Percentiles rank a stretch among this genome's conserved stretches.
phyloP scores from a whole-genome alignment of 2,888 invertebrate species.

The Phortica magna region DNA sequence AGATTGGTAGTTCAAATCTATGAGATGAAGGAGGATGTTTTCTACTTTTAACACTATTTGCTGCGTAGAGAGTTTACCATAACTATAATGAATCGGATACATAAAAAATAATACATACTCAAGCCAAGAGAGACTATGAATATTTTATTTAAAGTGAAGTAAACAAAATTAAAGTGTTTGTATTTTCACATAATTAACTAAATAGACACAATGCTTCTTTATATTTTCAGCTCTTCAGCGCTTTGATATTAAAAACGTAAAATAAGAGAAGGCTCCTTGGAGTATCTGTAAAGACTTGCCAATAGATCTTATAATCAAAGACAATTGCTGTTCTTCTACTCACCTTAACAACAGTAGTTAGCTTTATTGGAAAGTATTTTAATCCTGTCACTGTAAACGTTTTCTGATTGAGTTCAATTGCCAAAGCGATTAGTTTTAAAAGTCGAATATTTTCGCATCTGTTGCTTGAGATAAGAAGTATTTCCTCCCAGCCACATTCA shows the following conservation, averaged over 20 bases:
- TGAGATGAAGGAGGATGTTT: too few species aligned
- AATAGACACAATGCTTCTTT: too few species aligned
- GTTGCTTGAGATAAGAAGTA: not conserved
- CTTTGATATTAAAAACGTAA: slow-evolving; percentile 36
- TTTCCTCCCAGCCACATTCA: not conserved
- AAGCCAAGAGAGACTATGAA: too few species aligned
- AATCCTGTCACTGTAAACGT: not conserved
- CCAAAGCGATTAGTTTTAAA: not conserved
- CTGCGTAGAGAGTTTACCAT: too few species aligned
- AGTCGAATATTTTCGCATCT: not conserved
- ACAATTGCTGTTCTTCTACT: not conserved
- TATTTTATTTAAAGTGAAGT: too few species aligned
- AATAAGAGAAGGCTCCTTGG: slow-evolving; percentile 41
- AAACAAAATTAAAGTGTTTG: too few species aligned
- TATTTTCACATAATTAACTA: too few species aligned
- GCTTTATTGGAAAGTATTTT: not conserved
- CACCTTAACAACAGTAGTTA: not conserved
- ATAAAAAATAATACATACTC: too few species aligned
- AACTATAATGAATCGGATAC: too few species aligned
- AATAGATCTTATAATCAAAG: not conserved
- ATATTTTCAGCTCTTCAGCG: not conserved
- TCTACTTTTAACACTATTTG: too few species aligned
- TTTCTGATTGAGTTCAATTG: slow-evolving; percentile 1
- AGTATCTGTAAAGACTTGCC: slow-evolving; percentile 33
- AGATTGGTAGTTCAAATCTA: too few species aligned